Percentiles rank a stretch among this genome's conserved stretches.
Evolutionary conservation across 2,888 invertebrate species (phyloP).

Genomic region (Copidosoma aretas): DNA sequence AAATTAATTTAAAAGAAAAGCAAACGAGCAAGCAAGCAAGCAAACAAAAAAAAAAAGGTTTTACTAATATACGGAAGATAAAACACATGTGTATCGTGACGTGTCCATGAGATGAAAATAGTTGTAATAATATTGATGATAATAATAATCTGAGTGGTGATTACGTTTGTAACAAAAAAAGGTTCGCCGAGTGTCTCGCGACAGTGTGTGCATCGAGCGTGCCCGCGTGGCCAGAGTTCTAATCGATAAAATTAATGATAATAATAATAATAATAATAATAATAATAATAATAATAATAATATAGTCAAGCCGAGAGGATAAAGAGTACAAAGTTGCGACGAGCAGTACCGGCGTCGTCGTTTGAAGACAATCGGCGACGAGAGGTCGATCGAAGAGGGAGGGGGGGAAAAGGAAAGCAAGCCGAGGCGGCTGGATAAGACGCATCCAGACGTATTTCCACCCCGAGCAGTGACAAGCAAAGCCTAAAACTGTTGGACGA

Average conservation of each 20-base stretch:
- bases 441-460: background rate
- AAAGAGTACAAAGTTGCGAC: slow-evolving; percentile 36
- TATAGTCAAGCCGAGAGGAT: slow-evolving; percentile 28
- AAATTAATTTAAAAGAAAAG: slow-evolving; percentile 5
- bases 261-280: slow-evolving; percentile 19
- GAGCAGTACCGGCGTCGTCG: background rate
- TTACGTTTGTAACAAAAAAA: slow-evolving; percentile 26
- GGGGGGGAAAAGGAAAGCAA: background rate
- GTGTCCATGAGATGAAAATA: slow-evolving; percentile 37
- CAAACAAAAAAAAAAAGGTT: background rate
- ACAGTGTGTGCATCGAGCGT: slow-evolving; percentile 46
- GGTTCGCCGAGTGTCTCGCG: slow-evolving; percentile 42
- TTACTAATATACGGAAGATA: slow-evolving; percentile 8
- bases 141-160: slow-evolving; percentile 33
- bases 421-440: background rate
- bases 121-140: background rate
- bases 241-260: too few species aligned
- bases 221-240: background rate
- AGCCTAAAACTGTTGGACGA: slow-evolving; percentile 43
- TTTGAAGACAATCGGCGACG: slow-evolving; percentile 1
- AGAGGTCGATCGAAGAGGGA: slow-evolving; percentile 25
- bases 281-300: slow-evolving; percentile 23
- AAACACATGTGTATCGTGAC: slow-evolving; percentile 35
- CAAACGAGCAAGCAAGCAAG: too few species aligned
- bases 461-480: background rate